phyloP scores from a whole-genome alignment of 2,113 vertebrate species.

The Syrmaticus mikado region DNA sequence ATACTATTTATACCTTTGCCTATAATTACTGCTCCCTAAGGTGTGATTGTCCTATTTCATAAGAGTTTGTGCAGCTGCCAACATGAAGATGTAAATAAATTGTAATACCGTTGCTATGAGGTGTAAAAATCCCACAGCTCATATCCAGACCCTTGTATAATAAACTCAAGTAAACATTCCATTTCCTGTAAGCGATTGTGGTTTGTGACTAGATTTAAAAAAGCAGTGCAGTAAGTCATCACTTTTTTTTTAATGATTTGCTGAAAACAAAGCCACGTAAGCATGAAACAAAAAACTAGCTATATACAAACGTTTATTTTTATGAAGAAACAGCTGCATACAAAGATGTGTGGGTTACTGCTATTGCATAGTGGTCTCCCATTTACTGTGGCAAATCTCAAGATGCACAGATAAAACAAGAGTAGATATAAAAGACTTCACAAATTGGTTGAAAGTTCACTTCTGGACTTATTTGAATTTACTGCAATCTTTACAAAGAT shows the following conservation, averaged over 20 bases:
- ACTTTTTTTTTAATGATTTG: constrained; percentile 75
- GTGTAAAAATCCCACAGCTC: constrained; percentile 89
- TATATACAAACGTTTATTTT: background rate
- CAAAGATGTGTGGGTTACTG: background rate
- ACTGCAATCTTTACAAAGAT: background rate
- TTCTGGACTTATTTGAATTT: background rate
- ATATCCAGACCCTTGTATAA: constrained; percentile 89
- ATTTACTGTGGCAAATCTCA: background rate
- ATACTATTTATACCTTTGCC: constrained; percentile 89
- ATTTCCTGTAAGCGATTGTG: constrained; percentile 92
- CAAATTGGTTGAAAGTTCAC: background rate
- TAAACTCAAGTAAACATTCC: constrained; percentile 92
- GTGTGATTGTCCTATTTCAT: constrained; percentile 89
- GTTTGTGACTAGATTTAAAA: constrained; percentile 86
- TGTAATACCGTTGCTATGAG: constrained; percentile 92
- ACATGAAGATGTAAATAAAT: constrained; percentile 96
- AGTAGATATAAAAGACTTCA: background rate
- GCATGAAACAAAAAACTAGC: constrained; percentile 28
- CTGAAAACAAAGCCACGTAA: constrained; percentile 81
- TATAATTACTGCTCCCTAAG: constrained; percentile 88
- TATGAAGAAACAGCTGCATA: background rate
- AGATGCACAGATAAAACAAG: background rate
- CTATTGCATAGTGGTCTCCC: background rate
- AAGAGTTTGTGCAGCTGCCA: constrained; percentile 92
- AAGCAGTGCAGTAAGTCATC: constrained; percentile 81